Conservation (phyloP, 2,888 invertebrate species). For the Alsophila aescularia region DNA sequence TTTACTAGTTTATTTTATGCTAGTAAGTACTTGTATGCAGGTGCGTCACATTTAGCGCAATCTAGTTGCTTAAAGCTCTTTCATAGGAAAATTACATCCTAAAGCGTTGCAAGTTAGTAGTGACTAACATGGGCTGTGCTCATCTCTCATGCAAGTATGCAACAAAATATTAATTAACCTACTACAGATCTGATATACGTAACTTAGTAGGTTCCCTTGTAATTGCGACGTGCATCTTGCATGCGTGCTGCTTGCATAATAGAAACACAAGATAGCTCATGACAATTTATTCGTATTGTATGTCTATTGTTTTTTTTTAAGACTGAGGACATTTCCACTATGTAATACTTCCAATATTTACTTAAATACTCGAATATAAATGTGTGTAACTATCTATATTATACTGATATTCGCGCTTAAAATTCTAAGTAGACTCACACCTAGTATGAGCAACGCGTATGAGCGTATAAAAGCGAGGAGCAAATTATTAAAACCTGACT, state of each 20-base stretch:
- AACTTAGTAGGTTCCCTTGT: too few relatives aligned
- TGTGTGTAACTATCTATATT: background rate
- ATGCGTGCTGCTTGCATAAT: too few relatives aligned
- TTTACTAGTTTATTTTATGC: background rate
- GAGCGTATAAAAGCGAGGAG: background rate
- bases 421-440: constrained; percentile 6
- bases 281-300: constrained; percentile 5
- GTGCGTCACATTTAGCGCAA: background rate
- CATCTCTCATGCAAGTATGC: too few relatives aligned
- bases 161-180: too few relatives aligned
- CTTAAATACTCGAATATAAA: constrained; percentile 22
- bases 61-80: too few relatives aligned
- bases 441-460: too few relatives aligned
- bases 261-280: too few relatives aligned
- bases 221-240: too few relatives aligned
- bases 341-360: constrained; percentile 44
- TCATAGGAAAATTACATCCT: too few relatives aligned
- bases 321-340: constrained; percentile 52
- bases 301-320: constrained; percentile 38
- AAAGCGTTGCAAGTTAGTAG: too few relatives aligned
- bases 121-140: too few relatives aligned
- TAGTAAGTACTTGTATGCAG: background rate
- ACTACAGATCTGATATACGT: too few relatives aligned
- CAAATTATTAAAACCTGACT: background rate
- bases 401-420: constrained; percentile 32